These are phyloP conservation scores for Natrix natrix DNA, from an alignment of 2,797 vertebrate species.

Conservation along the genomic window DNA sequence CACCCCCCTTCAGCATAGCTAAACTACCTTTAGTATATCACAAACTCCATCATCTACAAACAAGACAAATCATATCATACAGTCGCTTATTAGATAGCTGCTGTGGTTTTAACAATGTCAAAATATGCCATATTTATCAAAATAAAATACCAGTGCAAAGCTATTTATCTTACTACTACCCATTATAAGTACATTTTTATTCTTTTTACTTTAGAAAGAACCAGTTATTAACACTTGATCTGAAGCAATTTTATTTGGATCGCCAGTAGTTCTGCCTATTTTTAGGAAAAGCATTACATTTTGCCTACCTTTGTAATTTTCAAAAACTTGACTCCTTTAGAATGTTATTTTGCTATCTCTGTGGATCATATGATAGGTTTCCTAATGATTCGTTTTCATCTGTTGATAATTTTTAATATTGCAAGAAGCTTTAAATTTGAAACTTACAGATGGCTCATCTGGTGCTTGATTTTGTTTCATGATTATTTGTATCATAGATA, in stretches of 20 bases:
- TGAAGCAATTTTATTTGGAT: not conserved
- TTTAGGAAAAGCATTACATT: not conserved
- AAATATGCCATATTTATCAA: not conserved
- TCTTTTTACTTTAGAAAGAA: not conserved
- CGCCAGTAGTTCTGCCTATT: not conserved
- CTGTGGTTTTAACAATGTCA: not conserved
- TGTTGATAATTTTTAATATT: not conserved
- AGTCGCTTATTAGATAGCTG: not conserved
- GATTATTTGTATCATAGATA: not conserved
- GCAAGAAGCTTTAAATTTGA: conserved; percentile 2
- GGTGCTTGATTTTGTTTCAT: not conserved
- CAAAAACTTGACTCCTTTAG: not conserved
- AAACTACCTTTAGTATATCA: not conserved
- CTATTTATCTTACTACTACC: not conserved
- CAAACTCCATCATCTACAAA: not conserved
- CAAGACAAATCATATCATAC: not conserved
- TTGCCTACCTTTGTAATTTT: not conserved
- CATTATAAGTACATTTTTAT: not conserved
- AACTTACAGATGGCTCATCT: not conserved
- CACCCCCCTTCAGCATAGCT: not conserved
- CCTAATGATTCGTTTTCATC: not conserved
- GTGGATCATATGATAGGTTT: not conserved
- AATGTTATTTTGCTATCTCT: not conserved
- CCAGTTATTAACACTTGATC: not conserved
- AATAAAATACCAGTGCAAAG: not conserved